These are phyloP conservation scores for Ictalurus punctatus DNA, from an alignment of 2,113 vertebrate genomes.

Conservation along the genomic window DNA sequence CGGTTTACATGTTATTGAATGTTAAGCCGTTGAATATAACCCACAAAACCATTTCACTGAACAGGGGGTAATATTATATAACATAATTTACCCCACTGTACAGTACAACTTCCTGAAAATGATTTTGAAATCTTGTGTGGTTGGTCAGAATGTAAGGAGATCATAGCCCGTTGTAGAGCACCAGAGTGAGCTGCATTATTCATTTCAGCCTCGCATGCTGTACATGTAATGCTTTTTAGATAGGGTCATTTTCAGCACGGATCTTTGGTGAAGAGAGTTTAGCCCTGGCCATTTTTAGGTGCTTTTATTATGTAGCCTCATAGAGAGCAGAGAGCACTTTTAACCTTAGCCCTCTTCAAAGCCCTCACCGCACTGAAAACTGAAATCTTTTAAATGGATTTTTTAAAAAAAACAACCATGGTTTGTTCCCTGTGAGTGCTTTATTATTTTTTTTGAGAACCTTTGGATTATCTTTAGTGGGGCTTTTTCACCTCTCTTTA, in stretches of 20 bases:
- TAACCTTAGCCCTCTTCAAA: not conserved
- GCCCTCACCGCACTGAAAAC: not conserved
- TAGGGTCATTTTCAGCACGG: not conserved
- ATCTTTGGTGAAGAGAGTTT: not conserved
- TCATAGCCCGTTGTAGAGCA: not conserved
- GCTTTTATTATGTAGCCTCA: not conserved
- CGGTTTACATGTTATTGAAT: not conserved
- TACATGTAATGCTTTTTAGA: not conserved
- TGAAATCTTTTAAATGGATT: constrained; percentile 16
- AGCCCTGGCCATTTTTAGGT: not conserved
- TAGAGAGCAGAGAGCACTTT: not conserved
- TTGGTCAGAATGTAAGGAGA: not conserved
- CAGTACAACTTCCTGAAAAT: not conserved
- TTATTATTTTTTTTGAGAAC: not conserved
- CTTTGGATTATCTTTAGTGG: not conserved
- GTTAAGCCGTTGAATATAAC: not conserved
- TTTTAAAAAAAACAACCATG: not conserved
- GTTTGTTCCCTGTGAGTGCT: not conserved
- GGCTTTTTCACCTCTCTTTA: not conserved
- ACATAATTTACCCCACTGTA: not conserved
- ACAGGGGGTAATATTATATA: not conserved
- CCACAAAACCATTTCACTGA: not conserved
- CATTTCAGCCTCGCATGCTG: too few species aligned
- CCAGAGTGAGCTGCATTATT: not conserved
- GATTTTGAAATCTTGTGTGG: not conserved